Conservation (phyloP, 1,140 invertebrate species). For the Penaeus japonicus region DNA sequence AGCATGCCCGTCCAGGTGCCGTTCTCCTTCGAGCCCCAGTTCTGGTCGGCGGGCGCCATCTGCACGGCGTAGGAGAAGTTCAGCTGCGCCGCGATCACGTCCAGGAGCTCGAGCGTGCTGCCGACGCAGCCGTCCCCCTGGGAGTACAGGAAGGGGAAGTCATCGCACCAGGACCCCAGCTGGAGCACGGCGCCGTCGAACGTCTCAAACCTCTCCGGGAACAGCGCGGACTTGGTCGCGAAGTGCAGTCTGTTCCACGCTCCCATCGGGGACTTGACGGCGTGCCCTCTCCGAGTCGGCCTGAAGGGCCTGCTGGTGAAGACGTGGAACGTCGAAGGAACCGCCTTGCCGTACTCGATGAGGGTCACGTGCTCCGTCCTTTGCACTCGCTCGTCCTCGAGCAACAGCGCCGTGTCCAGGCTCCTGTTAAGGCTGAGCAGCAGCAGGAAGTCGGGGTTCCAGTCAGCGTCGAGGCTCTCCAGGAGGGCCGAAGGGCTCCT, state of each 20-base stretch:
- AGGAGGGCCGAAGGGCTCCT: too few species aligned
- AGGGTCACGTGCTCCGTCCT: neutral
- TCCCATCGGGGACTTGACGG: neutral
- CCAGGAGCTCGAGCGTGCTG: slow-evolving; percentile 29
- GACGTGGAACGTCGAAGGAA: neutral
- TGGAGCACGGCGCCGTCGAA: slow-evolving; percentile 3
- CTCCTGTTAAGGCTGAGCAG: too few species aligned
- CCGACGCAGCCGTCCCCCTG: slow-evolving; percentile 9
- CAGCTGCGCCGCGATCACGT: slow-evolving; percentile 4
- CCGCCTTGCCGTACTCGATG: neutral
- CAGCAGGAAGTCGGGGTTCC: too few species aligned
- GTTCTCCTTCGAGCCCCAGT: slow-evolving; percentile 43
- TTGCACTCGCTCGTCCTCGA: neutral
- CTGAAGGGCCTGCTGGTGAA: slow-evolving; percentile 26
- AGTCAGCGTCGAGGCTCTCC: too few species aligned
- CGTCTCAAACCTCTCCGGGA: neutral
- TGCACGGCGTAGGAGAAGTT: slow-evolving; percentile 39
- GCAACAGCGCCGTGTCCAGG: too few species aligned
- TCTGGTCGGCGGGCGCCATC: slow-evolving; percentile 29
- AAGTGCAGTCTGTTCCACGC: neutral
- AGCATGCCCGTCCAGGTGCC: slow-evolving; percentile 46
- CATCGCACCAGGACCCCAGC: slow-evolving; percentile 28
- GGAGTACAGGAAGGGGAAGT: slow-evolving; percentile 46
- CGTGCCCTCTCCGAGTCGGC: neutral
- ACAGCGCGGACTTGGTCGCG: neutral